Conservation (phyloP, 2,797 vertebrate genomes). For the Poecile montanus region DNA sequence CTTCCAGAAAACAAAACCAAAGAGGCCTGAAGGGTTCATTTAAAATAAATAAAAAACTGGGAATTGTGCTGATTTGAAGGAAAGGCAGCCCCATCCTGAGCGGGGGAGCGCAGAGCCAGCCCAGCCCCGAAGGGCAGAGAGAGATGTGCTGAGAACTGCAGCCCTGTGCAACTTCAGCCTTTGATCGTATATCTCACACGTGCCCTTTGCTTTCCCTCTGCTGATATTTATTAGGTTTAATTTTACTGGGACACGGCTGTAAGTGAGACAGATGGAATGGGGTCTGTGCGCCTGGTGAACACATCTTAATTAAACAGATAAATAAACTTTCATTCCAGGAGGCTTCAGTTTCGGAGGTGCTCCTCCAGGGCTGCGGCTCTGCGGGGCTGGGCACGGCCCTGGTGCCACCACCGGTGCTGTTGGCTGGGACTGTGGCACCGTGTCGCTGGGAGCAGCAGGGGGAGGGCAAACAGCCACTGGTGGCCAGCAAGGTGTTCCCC, state of each 20-base stretch:
- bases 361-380: background rate
- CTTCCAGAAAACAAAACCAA: slow-evolving; percentile 33
- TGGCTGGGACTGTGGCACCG: background rate
- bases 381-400: background rate
- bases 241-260: slow-evolving; percentile 75
- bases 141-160: slow-evolving; percentile 72
- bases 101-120: background rate
- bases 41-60: slow-evolving; percentile 60
- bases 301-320: slow-evolving; percentile 82
- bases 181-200: slow-evolving; percentile 61
- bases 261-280: slow-evolving; percentile 77
- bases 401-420: background rate
- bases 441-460: background rate
- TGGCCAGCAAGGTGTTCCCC: background rate
- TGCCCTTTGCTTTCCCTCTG: slow-evolving; percentile 76
- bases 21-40: slow-evolving; percentile 60
- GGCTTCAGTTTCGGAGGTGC: slow-evolving; percentile 44
- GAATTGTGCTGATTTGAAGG: slow-evolving; percentile 41
- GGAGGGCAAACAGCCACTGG: background rate
- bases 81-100: slow-evolving; percentile 33
- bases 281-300: slow-evolving; percentile 71
- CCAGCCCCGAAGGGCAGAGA: slow-evolving; percentile 60
- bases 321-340: slow-evolving; percentile 76
- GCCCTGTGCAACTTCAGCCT: slow-evolving; percentile 66
- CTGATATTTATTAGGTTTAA: slow-evolving; percentile 79